Percentiles rank a stretch among this genome's conserved stretches.
Conservation (phyloP, 2,113 vertebrate species). For the Propithecus coquereli region DNA sequence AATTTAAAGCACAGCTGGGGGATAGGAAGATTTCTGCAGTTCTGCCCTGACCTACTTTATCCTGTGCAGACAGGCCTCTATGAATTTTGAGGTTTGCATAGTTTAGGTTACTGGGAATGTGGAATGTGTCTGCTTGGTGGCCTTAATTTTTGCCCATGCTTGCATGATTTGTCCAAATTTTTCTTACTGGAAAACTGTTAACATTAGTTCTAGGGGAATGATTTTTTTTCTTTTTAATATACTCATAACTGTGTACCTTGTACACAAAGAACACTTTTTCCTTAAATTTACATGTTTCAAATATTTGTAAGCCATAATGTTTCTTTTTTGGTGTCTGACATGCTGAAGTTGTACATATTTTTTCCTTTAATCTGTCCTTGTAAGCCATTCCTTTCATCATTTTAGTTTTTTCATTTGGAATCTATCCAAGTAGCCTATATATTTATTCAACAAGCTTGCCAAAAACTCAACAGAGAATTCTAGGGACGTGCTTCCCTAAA, state of each 20-base stretch:
- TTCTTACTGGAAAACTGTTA: slow-evolving; percentile 23
- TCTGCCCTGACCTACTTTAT: background rate
- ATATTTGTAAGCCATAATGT: slow-evolving; percentile 47
- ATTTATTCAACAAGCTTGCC: slow-evolving; percentile 38
- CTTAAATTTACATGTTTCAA: slow-evolving; percentile 47
- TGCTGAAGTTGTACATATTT: slow-evolving; percentile 17
- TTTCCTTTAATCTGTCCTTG: slow-evolving; percentile 40
- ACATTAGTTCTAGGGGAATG: background rate
- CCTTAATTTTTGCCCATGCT: background rate
- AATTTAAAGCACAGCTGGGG: background rate
- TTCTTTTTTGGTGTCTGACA: slow-evolving; percentile 41
- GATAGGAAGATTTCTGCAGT: background rate
- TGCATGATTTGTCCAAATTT: background rate
- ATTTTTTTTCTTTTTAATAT: background rate
- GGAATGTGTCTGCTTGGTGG: background rate
- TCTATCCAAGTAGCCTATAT: slow-evolving; percentile 33
- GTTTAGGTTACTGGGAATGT: background rate
- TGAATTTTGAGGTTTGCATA: slow-evolving; percentile 10
- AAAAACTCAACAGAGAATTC: slow-evolving; percentile 18
- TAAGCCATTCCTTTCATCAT: slow-evolving; percentile 23
- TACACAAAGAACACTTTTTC: background rate
- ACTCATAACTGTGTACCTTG: background rate
- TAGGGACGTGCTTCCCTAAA: background rate
- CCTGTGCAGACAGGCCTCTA: background rate
- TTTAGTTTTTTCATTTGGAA: slow-evolving; percentile 55